Evolutionary conservation across 1,140 invertebrate species (phyloP), one percentile per base, ranked within the genome.

Genomic region (Trichomalopsis sarcophagae): DNA sequence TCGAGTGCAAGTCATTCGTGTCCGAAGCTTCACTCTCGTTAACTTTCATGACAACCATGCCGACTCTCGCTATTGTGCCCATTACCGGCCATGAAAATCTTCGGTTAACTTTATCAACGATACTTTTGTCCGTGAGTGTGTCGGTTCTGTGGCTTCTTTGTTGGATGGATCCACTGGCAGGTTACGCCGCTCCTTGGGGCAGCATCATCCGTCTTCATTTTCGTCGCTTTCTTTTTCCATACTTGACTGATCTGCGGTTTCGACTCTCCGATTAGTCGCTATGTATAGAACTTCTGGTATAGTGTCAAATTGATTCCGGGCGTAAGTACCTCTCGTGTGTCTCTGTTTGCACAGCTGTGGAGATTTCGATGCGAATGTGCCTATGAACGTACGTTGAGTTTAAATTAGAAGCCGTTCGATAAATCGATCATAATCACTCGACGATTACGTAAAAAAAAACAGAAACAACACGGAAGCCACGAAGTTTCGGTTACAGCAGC

Each of bases 11-110:
- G 55, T 79, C 77, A 79, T 33, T 79, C 55, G 17, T 68, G 7
- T 47, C 55, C 23, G 40, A 81, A 73, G 68, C 79, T 81, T 82
- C 69, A 74, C 44, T 82, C 71, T 82, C 69, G 69, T 82, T 74
- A 74, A 62, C 27, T 82, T 55, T 74, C 81, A 62, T 82, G 69
- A 74, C 44, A 74, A 74, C 44, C 55, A 62, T 7, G 5, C 33
- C 55, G 55, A 17, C 50, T 66, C 77, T 66, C 23, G 36, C 30
- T 47, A 47, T 76, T 76, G 40, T 27, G 44, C 17, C 74, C 50
- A 76, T 76, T 76, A 76, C 73, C 21, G 17, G 17, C 17, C 73
- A 36, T 36, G 73, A 36, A 74, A 74, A 36, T 36, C 36, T 74
- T 9, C 36, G 14, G 13, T 14, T 68, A 75, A 75, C 17, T 23